Evolutionary conservation across 2,797 vertebrate species (phyloP).

Genomic region (Crenuchus spilurus): DNA sequence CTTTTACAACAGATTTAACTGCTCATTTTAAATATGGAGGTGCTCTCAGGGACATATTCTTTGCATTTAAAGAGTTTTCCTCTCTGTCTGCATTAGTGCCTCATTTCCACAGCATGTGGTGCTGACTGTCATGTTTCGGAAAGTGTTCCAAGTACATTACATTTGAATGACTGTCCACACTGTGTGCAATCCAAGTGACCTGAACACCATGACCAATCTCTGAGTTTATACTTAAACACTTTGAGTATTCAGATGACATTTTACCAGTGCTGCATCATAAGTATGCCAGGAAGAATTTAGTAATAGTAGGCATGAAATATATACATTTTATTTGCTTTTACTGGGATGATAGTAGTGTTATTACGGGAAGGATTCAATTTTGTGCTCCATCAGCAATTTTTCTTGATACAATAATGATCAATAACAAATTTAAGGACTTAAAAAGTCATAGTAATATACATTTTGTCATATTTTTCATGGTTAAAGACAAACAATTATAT

Average conservation of each 20-base stretch:
- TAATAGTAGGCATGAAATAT: neutral
- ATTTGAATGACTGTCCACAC: conserved; percentile 14
- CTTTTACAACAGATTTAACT: conserved; percentile 25
- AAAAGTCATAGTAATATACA: too few species aligned
- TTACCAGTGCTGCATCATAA: neutral
- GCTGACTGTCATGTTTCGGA: conserved; percentile 27
- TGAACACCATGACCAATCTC: conserved; percentile 3
- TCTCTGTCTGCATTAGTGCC: conserved; percentile 19
- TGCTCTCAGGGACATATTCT: conserved; percentile 36
- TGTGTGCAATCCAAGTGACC: neutral
- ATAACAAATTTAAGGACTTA: too few species aligned
- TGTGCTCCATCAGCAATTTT: too few species aligned
- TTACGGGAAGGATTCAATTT: too few species aligned
- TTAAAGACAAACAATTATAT: too few species aligned
- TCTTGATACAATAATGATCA: too few species aligned
- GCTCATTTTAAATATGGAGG: conserved; percentile 39
- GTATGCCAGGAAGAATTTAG: neutral
- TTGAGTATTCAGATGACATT: neutral
- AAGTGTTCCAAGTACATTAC: neutral
- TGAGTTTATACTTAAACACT: neutral
- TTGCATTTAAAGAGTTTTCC: conserved; percentile 42
- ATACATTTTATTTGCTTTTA: neutral
- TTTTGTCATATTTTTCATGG: too few species aligned
- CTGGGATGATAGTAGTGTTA: too few species aligned
- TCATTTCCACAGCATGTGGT: conserved; percentile 34